Percentiles rank a stretch among this genome's conserved stretches.
Evolutionary conservation across 2,888 invertebrate species (phyloP).

Genomic region (Nomada ferruginata): DNA sequence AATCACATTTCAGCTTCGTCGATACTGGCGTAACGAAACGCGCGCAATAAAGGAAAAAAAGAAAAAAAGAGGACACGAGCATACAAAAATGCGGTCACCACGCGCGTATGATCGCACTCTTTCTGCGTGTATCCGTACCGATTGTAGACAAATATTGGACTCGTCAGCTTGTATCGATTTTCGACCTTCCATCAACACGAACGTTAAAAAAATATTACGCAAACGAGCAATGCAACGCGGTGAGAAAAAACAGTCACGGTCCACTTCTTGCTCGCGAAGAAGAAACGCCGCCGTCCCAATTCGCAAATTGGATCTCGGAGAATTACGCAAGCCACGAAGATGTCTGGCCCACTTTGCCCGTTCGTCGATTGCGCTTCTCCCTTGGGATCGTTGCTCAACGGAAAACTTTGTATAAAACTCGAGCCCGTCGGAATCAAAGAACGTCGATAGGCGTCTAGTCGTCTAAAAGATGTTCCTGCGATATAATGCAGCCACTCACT

Average conservation of each 20-base stretch:
- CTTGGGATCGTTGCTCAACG: constrained; percentile 18
- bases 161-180: neutral
- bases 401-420: neutral
- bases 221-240: neutral
- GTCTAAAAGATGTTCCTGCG: neutral
- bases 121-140: neutral
- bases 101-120: constrained; percentile 17
- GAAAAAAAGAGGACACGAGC: too few relatives aligned
- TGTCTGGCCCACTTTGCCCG: constrained; percentile 26
- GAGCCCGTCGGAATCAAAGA: neutral
- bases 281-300: constrained; percentile 45
- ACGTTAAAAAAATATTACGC: neutral
- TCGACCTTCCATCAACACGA: neutral
- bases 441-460: neutral
- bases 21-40: constrained; percentile 19
- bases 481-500: constrained; percentile 73
- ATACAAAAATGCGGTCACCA: neutral
- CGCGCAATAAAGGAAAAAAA: neutral
- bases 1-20: neutral
- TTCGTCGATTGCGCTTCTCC: constrained; percentile 15
- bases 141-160: constrained; percentile 25
- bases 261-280: constrained; percentile 3
- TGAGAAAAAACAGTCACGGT: too few relatives aligned
- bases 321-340: constrained; percentile 27
- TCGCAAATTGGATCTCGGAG: constrained; percentile 58